phyloP scores from a whole-genome alignment of 2,888 invertebrate species.

The Coleophora deauratella region DNA sequence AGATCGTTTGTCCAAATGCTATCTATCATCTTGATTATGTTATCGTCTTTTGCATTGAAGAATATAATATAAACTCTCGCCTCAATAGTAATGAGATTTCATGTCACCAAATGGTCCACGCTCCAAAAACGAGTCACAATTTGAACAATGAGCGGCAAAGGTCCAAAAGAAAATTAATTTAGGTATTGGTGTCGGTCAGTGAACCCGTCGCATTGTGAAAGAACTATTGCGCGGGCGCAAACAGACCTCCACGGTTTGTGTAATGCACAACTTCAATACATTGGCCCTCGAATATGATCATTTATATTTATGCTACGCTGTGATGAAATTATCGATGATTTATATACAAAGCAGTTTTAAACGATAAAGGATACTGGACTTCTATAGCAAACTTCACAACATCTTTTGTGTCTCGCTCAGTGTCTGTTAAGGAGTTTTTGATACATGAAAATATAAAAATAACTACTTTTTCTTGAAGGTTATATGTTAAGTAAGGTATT shows the following conservation, averaged over 20 bases:
- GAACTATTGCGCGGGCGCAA: slow-evolving; percentile 47
- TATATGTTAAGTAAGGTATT: too few relatives aligned
- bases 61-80: too few relatives aligned
- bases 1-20: too few relatives aligned
- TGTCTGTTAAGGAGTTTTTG: too few relatives aligned
- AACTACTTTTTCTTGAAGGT: too few relatives aligned
- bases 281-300: slow-evolving; percentile 60
- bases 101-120: slow-evolving; percentile 46
- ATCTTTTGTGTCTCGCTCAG: too few relatives aligned
- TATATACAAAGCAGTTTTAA: background rate
- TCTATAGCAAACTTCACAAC: too few relatives aligned
- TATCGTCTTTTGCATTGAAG: slow-evolving; percentile 7
- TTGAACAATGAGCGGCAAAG: slow-evolving; percentile 63
- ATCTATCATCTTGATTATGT: too few relatives aligned
- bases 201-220: slow-evolving; percentile 67
- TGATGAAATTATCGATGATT: background rate
- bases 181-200: slow-evolving; percentile 71
- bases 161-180: slow-evolving; percentile 71
- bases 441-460: too few relatives aligned
- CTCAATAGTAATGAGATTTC: slow-evolving; percentile 23
- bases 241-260: slow-evolving; percentile 53
- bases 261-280: slow-evolving; percentile 63
- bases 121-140: slow-evolving; percentile 54
- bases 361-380: too few relatives aligned
- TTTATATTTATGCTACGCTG: slow-evolving; percentile 40